These are phyloP conservation scores for Neomorphus geoffroyi DNA, from an alignment of 2,797 vertebrate genomes.

Conservation along the genomic window DNA sequence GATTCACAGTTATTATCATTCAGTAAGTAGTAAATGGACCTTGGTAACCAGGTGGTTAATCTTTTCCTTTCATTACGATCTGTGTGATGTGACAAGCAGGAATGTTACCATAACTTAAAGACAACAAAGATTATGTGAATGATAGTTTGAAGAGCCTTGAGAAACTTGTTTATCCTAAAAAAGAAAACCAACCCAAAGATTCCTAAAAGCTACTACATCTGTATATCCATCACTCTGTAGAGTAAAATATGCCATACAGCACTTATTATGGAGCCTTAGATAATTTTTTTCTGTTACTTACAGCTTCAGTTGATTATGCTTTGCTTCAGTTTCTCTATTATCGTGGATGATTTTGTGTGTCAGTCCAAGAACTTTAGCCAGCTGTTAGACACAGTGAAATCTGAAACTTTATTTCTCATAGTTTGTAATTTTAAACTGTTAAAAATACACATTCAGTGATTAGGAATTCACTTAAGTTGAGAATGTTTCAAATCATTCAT, in stretches of 20 bases:
- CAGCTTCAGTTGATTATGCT: too few relatives aligned
- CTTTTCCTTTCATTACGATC: slow-evolving; percentile 51
- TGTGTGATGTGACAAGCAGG: slow-evolving; percentile 60
- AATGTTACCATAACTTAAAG: slow-evolving; percentile 61
- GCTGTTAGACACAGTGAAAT: neutral
- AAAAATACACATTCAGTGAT: neutral
- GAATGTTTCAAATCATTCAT: neutral
- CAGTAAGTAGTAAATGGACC: slow-evolving; percentile 32
- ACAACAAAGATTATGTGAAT: slow-evolving; percentile 49
- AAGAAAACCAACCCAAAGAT: neutral
- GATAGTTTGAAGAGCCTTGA: slow-evolving; percentile 31
- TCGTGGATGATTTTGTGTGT: neutral
- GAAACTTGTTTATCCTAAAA: slow-evolving; percentile 23
- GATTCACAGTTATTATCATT: slow-evolving; percentile 16
- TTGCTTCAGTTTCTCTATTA: neutral
- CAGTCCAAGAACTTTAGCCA: neutral
- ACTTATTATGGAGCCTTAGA: neutral
- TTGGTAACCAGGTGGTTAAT: slow-evolving; percentile 58
- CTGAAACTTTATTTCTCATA: neutral
- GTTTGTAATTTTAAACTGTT: neutral
- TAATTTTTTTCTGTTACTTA: too few relatives aligned
- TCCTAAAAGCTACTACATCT: slow-evolving; percentile 18
- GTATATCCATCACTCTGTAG: neutral
- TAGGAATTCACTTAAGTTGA: neutral
- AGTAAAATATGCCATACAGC: neutral